Conservation (phyloP, 2,797 vertebrate species). For the Trematomus bernacchii region DNA sequence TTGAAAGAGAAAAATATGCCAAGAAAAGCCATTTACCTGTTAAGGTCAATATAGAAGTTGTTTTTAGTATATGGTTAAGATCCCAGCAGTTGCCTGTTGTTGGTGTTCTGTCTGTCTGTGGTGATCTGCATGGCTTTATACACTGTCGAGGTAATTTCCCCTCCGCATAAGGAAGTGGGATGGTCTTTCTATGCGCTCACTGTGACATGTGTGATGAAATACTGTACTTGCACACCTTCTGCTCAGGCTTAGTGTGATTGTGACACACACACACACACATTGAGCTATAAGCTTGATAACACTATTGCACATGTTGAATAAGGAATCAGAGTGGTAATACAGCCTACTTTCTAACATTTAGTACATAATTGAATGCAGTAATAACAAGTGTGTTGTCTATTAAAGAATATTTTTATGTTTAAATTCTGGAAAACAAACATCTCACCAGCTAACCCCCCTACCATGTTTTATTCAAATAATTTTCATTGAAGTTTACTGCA, state of each 20-base stretch:
- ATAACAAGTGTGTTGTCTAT: background rate
- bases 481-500: no score
- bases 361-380: background rate
- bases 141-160: background rate
- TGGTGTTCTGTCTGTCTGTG: conserved; percentile 25
- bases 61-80: conserved; percentile 11
- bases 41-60: background rate
- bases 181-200: fast-evolving
- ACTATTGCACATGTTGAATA: background rate
- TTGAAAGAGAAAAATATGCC: background rate
- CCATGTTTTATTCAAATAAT: no score
- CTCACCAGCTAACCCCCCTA: no score
- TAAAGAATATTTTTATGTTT: background rate
- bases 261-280: conserved; percentile 2
- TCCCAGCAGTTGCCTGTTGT: conserved; percentile 21
- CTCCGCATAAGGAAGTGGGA: conserved; percentile 48
- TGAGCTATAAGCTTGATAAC: background rate
- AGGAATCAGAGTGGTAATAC: background rate
- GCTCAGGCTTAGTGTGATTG: background rate
- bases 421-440: background rate
- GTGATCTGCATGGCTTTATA: conserved; percentile 16
- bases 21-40: conserved; percentile 56
- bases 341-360: background rate
- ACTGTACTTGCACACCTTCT: conserved; percentile 42
- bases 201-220: conserved; percentile 42